Percentiles rank a stretch among this genome's conserved stretches.
phyloP scores from a whole-genome alignment of 2,888 invertebrate genomes.

The Caenorhabditis macrosperma region DNA sequence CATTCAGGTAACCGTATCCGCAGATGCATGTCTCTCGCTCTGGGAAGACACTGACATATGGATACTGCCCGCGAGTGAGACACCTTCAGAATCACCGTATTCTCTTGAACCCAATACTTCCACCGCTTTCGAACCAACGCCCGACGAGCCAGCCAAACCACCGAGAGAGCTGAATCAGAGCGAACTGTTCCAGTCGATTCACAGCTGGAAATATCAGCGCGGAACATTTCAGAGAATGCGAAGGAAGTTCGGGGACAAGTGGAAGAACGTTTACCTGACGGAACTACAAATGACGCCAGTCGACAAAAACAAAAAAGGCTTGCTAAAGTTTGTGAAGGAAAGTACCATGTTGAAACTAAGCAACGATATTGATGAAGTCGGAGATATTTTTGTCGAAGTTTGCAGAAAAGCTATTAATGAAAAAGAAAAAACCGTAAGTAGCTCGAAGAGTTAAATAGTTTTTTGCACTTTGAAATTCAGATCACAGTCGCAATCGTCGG shows the following conservation, averaged over 20 bases:
- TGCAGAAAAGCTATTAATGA: not conserved
- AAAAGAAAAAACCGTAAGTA: conserved; percentile 11
- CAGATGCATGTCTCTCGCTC: not conserved
- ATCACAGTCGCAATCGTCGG: conserved; percentile 17
- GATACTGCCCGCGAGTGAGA: conserved; percentile 4
- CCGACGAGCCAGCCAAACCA: not conserved
- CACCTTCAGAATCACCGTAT: not conserved
- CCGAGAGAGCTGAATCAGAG: not conserved
- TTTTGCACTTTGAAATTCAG: not conserved
- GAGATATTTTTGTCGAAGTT: conserved; percentile 34
- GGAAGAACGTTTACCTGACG: conserved; percentile 40
- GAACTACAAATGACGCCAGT: conserved; percentile 23
- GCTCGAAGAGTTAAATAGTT: too few species aligned
- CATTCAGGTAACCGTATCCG: conserved; percentile 22
- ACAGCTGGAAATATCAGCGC: conserved; percentile 36
- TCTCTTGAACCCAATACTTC: not conserved
- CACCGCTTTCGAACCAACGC: not conserved
- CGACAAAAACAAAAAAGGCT: not conserved
- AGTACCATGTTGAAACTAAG: conserved; percentile 5
- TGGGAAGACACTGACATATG: conserved; percentile 53
- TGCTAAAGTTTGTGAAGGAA: conserved; percentile 1
- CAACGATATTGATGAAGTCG: conserved; percentile 22
- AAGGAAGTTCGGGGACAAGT: conserved; percentile 11
- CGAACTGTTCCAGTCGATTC: conserved; percentile 20
- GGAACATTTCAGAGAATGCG: conserved; percentile 12